Base-by-base conservation (phyloP, 2,113 vertebrate species). In the Onychorhynchus coronatus region DNA sequence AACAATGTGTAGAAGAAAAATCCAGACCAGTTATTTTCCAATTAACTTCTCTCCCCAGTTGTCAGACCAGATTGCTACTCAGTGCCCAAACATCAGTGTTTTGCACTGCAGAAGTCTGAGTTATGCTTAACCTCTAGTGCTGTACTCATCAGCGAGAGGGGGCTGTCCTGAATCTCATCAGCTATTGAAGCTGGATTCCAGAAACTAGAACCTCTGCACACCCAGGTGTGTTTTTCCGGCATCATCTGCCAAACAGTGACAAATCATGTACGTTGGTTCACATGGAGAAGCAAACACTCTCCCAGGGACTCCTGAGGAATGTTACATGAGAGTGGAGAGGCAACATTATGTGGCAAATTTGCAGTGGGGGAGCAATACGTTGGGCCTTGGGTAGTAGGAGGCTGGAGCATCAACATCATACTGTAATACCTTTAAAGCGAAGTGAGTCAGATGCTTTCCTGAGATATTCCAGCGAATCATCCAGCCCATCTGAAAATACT, bases 401-500 rank as follows among this genome's bases (percentile, higher is more conserved):
- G n/a, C 30, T 49, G 37, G 19, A 62, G 35, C 6, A 33, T 20
- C 37, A 24, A 25, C 2, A 4, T 4, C 3, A 28, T 18, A 6
- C 55, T 39, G 27, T 21, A 33, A 75, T 93, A 99, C 98, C 98
- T 91, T 95, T 97, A 47, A 58, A 39, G 9, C 63, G 95, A 78
- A 99, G 98, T 14, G 46, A 90, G 11, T 97, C 94, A 0, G 98
- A 97, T 17, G 97, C 95, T 17, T 27, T 39, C 93, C 97, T 97
- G 81, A 99, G 97, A 5, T 44, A 88, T 83, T 98, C 95, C 78
- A 98, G 85, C 2, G 97, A 89, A 50, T 97, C 98, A 89, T 99
- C 98, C 39, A 98, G 92, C 41, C 99, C 99, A 35, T 99, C 99
- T 8, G 99, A 98, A 96, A 99, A 99, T 62, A 99, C 98, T 85